Conservation (phyloP, 2,113 vertebrate species). For the Lipotes vexillifer region DNA sequence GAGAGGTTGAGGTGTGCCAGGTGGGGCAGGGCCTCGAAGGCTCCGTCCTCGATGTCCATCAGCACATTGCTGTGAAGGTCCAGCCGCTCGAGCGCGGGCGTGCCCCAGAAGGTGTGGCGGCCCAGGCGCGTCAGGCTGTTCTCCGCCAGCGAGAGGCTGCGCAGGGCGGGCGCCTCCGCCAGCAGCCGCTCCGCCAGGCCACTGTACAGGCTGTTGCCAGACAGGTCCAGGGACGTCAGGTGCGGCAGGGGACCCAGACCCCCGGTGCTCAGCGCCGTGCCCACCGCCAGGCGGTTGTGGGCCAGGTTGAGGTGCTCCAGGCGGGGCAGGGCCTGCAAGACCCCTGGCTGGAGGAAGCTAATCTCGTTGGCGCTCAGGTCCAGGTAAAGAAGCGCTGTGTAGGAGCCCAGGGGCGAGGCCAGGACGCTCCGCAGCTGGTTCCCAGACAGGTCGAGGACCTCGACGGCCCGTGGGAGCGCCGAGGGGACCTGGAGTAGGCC, state of each 20-base stretch:
- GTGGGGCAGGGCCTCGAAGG: slow-evolving; percentile 85
- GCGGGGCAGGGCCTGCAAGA: slow-evolving; percentile 83
- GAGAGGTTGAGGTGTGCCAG: slow-evolving; percentile 92
- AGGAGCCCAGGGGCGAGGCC: slow-evolving; percentile 78
- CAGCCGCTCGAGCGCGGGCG: slow-evolving; percentile 80
- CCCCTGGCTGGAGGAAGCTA: slow-evolving; percentile 85
- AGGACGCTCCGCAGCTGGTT: slow-evolving; percentile 89
- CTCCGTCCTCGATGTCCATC: slow-evolving; percentile 93
- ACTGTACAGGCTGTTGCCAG: slow-evolving; percentile 89
- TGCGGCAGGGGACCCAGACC: slow-evolving; percentile 81
- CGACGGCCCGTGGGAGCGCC: slow-evolving; percentile 78
- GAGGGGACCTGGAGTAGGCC: slow-evolving; percentile 83
- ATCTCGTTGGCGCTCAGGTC: slow-evolving; percentile 90
- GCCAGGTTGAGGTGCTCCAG: slow-evolving; percentile 91
- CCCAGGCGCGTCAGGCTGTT: slow-evolving; percentile 92
- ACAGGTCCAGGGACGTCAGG: slow-evolving; percentile 88
- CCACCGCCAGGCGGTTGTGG: slow-evolving; percentile 83
- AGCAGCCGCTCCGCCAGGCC: slow-evolving; percentile 89
- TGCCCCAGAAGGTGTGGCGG: slow-evolving; percentile 83
- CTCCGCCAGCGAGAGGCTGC: slow-evolving; percentile 85
- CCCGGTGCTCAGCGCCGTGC: slow-evolving; percentile 76
- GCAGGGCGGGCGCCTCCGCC: slow-evolving; percentile 82
- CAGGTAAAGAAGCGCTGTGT: slow-evolving; percentile 81
- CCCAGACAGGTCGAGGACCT: slow-evolving; percentile 87
- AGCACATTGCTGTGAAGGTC: slow-evolving; percentile 95